Conservation (phyloP, 2,113 vertebrate genomes). For the Ondatra zibethicus region DNA sequence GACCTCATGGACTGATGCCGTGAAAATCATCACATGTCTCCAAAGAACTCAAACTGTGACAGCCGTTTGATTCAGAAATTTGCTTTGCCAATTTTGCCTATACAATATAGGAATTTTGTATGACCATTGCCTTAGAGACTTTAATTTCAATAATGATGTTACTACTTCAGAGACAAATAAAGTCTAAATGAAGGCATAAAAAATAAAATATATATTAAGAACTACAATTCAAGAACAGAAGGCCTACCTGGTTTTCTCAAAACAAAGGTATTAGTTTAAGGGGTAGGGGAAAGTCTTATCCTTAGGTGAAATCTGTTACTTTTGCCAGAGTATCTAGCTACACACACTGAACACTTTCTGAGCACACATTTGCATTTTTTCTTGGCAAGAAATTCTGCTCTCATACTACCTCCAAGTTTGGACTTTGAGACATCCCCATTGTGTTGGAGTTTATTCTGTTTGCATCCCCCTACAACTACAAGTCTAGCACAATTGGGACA, state of each 20-base stretch:
- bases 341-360: not conserved
- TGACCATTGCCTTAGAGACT: not conserved
- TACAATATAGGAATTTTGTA: not conserved
- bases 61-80: not conserved
- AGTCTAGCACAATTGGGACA: not conserved
- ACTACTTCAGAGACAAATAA: not conserved
- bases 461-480: not conserved
- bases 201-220: not conserved
- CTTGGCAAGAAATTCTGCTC: not conserved
- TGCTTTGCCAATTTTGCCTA: not conserved
- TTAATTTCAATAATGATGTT: slow-evolving; percentile 28
- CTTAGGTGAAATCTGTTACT: not conserved
- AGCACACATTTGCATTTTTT: not conserved
- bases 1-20: not conserved
- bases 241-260: not conserved
- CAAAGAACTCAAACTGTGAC: not conserved
- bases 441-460: not conserved
- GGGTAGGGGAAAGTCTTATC: not conserved
- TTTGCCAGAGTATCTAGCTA: not conserved
- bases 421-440: not conserved
- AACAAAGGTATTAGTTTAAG: not conserved
- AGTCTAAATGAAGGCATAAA: not conserved
- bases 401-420: not conserved
- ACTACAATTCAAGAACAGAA: not conserved
- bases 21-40: not conserved